phyloP scores from a whole-genome alignment of 2,888 invertebrate species.

The Drosophila falleni region DNA sequence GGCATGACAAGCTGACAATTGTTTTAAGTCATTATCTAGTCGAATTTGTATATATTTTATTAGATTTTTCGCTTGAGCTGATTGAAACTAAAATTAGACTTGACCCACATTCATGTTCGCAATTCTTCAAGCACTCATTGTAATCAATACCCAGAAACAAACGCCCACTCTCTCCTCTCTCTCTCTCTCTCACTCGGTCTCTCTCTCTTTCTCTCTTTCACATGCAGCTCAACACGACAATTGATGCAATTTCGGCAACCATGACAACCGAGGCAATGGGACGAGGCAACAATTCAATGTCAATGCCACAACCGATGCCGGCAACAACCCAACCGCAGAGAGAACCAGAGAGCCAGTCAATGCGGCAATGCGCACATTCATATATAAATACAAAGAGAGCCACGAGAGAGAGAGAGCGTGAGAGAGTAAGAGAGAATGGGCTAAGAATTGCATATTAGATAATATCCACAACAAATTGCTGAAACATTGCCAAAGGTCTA shows the following conservation, averaged over 20 bases:
- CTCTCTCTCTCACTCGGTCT: not conserved
- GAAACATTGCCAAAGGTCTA: constrained; percentile 55
- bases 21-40: constrained; percentile 5
- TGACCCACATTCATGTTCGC: constrained; percentile 51
- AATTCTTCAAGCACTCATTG: constrained; percentile 32
- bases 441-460: constrained; percentile 50
- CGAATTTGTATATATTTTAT: constrained; percentile 8
- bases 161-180: not conserved
- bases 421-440: not conserved
- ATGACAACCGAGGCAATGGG: constrained; percentile 35
- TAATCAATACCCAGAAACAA: constrained; percentile 48
- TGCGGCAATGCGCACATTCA: not conserved
- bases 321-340: constrained; percentile 10
- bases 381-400: not conserved
- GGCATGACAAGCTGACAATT: constrained; percentile 2
- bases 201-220: constrained; percentile 1
- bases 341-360: constrained; percentile 16
- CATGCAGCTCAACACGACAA: constrained; percentile 24
- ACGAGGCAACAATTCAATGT: constrained; percentile 23
- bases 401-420: not conserved
- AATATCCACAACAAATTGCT: constrained; percentile 35
- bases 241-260: constrained; percentile 47
- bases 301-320: constrained; percentile 23
- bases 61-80: constrained; percentile 4
- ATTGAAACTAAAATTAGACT: constrained; percentile 51